These are phyloP conservation scores for Phylloscopus collybita DNA, from an alignment of 2,797 vertebrate genomes.

Conservation along the genomic window DNA sequence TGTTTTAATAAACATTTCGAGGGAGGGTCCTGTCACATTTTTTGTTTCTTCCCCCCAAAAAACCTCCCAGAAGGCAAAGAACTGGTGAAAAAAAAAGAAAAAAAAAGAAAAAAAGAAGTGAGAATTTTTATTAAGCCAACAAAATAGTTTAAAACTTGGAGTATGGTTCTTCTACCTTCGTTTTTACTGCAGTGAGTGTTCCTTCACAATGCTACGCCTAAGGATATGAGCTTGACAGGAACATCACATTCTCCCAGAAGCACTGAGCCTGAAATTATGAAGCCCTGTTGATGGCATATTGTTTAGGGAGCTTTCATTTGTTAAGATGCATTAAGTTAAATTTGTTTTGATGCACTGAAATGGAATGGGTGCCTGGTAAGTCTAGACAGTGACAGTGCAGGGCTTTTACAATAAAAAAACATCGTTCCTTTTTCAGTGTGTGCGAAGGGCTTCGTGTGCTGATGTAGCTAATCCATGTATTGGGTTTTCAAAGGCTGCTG, in stretches of 20 bases:
- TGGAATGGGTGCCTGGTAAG: background rate
- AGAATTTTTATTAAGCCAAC: background rate
- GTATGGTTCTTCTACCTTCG: background rate
- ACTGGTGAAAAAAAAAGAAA: background rate
- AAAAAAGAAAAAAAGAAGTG: too few species aligned
- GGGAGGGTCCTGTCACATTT: background rate
- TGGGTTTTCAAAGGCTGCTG: background rate
- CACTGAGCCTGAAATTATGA: background rate
- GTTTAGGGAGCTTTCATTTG: slow-evolving; percentile 34
- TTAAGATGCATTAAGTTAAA: slow-evolving; percentile 38
- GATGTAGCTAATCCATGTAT: background rate
- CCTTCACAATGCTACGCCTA: background rate
- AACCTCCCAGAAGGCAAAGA: background rate
- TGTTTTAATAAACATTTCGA: slow-evolving; percentile 7
- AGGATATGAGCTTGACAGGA: background rate
- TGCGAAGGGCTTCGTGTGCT: background rate
- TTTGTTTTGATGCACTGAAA: slow-evolving; percentile 46
- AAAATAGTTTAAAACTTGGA: background rate
- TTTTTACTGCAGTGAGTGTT: background rate
- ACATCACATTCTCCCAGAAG: background rate
- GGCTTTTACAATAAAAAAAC: background rate
- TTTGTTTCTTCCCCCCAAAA: background rate
- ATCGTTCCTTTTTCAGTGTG: background rate
- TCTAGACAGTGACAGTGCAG: slow-evolving; percentile 42
- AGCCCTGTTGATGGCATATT: background rate